Evolutionary conservation across 2,888 invertebrate genomes (phyloP).

Genomic region (Volucella zonaria): DNA sequence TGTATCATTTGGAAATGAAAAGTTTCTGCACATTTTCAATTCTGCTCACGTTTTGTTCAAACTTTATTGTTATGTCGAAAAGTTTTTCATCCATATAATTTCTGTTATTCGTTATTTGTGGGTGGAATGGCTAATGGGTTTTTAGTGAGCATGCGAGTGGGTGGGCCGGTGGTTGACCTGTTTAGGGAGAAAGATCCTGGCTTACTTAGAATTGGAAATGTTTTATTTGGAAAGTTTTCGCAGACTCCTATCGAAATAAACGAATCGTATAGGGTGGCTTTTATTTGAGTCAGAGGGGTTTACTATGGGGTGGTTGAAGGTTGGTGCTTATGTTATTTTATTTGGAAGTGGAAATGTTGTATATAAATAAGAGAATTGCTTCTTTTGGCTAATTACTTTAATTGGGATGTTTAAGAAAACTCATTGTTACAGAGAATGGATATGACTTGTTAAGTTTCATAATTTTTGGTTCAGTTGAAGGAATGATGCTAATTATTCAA

Average conservation of each 20-base stretch:
- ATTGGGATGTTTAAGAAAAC: constrained; percentile 63
- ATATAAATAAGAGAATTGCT: constrained; percentile 48
- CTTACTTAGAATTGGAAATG: constrained; percentile 68
- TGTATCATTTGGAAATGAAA: constrained; percentile 73
- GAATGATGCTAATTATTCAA: constrained; percentile 36
- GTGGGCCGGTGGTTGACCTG: constrained; percentile 8
- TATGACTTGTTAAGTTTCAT: constrained; percentile 66
- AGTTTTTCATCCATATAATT: constrained; percentile 74
- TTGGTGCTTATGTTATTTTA: constrained; percentile 21
- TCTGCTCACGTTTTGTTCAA: constrained; percentile 73
- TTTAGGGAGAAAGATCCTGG: constrained; percentile 19
- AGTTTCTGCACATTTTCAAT: constrained; percentile 71
- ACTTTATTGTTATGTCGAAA: constrained; percentile 74
- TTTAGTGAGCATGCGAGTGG: not conserved
- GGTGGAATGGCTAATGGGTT: constrained; percentile 40
- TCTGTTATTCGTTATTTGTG: constrained; percentile 72
- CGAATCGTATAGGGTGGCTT: constrained; percentile 1
- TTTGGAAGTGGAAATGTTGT: constrained; percentile 29
- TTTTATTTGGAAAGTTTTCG: constrained; percentile 71
- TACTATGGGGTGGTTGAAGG: not conserved
- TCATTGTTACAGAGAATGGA: constrained; percentile 22
- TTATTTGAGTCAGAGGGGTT: not conserved
- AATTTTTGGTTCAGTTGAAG: constrained; percentile 8
- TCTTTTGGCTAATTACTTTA: constrained; percentile 69
- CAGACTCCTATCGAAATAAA: constrained; percentile 44